phyloP scores from a whole-genome alignment of 2,797 vertebrate species.

The Podarcis lilfordi region DNA sequence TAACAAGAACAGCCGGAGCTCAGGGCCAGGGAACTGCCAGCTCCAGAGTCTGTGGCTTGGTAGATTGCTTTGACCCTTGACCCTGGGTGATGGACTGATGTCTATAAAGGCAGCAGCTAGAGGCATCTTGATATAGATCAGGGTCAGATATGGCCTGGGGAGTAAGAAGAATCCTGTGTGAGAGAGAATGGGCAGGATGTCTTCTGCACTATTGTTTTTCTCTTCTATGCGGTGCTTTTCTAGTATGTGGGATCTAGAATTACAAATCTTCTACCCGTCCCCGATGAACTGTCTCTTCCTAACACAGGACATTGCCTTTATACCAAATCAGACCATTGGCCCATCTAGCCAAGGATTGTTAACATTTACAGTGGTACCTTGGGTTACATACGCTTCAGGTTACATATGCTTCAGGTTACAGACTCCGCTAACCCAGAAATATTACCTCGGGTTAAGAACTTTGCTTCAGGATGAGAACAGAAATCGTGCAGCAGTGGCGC shows the following conservation, averaged over 20 bases:
- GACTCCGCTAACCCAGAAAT: no score
- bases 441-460: no score
- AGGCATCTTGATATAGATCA: neutral
- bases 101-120: neutral
- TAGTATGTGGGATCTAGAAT: neutral
- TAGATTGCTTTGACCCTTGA: neutral
- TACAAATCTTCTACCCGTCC: neutral
- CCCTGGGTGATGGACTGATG: neutral
- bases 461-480: no score
- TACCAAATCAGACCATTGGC: no score
- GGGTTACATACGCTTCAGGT: no score
- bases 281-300: neutral
- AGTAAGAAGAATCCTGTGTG: constrained; percentile 20
- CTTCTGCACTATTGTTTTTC: neutral
- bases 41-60: neutral
- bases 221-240: neutral
- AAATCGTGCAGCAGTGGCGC: no score
- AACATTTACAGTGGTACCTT: no score
- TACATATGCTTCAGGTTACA: no score
- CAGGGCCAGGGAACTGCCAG: neutral
- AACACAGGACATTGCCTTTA: no score
- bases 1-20: constrained; percentile 8
- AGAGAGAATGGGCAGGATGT: neutral
- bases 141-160: neutral
- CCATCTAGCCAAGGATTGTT: no score